Base-by-base conservation (phyloP, 2,797 vertebrate species). In the Gallinago stenura region DNA sequence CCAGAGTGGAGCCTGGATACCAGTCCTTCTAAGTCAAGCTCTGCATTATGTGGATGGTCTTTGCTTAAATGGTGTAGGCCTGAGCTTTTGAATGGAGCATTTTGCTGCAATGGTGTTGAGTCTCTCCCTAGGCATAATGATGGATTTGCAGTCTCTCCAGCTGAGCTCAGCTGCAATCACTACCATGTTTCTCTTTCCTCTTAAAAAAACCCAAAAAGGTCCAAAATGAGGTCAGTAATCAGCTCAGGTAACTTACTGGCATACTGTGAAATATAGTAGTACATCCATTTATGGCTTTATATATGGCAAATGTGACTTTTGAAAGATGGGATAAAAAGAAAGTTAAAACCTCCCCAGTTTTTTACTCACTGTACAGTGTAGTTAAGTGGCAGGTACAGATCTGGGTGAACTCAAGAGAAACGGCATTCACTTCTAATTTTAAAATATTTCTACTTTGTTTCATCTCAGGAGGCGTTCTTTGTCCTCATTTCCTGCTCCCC, bases 381-480 rank as follows among this genome's bases (percentile, higher is more conserved):
- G 90, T 69, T 65, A 70, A 90, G 70, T 77, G 75, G 56, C 53
- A 83, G 51, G 39, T 83, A 22, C 64, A 72, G 45, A 75, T 80
- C 31, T 80, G 62, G 72, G 69, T 80, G 77, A 89, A 50, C 25
- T 81, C 31, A n/a, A 45, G 65, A 85, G 41, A 68, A 69, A 25
- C 9, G 9, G 25, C 1, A 2, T 94, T 91, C 11, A 26, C 48
- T 81, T 90, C 87, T 57, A 5, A 14, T 80, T 96, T 82, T 94
- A 50, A 91, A 72, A 54, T 94, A 35, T 16, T 69, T 83, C 57
- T 78, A 7, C 31, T 97, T 69, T 97, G 66, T 97, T 95, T 64
- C 85, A 81, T 92, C 87, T 95, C 98, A 99, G 99, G 97, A 99
- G 99, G 31, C 98, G 99, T 60, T 98, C 98, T 31, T 92, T 99